These are phyloP conservation scores for Solea senegalensis DNA, from an alignment of 2,113 vertebrate genomes.

Conservation along the genomic window DNA sequence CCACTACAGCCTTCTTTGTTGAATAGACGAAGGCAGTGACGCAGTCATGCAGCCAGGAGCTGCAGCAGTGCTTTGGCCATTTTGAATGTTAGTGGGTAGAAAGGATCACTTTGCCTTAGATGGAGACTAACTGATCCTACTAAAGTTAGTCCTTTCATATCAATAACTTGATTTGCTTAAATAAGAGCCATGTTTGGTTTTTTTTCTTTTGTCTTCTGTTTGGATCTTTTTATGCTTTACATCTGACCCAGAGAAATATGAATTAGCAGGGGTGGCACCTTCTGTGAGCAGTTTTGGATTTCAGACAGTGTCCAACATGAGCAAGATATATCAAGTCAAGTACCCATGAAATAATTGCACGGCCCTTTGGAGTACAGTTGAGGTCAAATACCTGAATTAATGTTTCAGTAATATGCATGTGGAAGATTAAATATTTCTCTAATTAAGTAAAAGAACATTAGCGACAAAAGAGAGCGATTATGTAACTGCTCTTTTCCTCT, in stretches of 20 bases:
- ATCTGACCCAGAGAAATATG: constrained; percentile 49
- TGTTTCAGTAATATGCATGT: too few relatives aligned
- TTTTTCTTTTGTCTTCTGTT: not conserved
- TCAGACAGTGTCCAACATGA: constrained; percentile 8
- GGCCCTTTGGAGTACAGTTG: not conserved
- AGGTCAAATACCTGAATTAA: not conserved
- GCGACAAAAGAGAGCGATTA: too few relatives aligned
- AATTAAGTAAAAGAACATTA: too few relatives aligned
- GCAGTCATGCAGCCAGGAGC: constrained; percentile 26
- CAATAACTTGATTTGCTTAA: constrained; percentile 15
- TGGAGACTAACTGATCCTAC: constrained; percentile 47
- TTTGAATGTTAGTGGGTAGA: constrained; percentile 27
- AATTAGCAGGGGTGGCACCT: constrained; percentile 20
- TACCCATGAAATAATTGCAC: not conserved
- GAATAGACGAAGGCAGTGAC: constrained; percentile 51
- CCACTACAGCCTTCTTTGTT: constrained; percentile 41
- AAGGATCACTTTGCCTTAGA: constrained; percentile 50
- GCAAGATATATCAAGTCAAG: constrained; percentile 8
- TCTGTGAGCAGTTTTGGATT: not conserved
- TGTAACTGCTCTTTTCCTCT: not conserved
- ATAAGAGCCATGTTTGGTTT: not conserved
- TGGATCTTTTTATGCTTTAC: not conserved
- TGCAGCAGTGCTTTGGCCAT: constrained; percentile 25
- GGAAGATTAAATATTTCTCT: too few relatives aligned
- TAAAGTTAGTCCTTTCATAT: constrained; percentile 37